Percentiles rank a stretch among this genome's conserved stretches.
These are phyloP conservation scores for Parazoanthus swiftii DNA, from an alignment of 92 coral and sea anemone genomes.

Conservation along the genomic window DNA sequence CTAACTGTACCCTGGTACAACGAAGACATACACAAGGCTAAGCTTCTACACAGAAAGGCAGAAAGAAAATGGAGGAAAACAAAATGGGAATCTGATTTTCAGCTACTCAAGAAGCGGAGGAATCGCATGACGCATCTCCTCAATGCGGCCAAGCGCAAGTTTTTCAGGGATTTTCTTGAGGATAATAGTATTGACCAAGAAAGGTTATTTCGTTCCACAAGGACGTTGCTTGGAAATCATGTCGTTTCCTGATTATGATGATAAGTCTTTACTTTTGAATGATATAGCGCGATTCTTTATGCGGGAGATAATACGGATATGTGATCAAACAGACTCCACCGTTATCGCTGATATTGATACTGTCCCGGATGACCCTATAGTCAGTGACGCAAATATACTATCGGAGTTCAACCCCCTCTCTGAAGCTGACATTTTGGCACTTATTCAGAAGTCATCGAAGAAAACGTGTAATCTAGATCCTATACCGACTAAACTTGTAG, in stretches of 20 bases:
- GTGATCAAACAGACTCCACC: constrained; percentile 2
- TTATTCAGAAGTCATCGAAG: constrained; percentile 25
- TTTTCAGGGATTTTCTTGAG: neutral
- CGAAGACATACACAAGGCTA: too few species aligned
- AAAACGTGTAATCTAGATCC: constrained; percentile 33
- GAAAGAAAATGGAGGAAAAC: too few species aligned
- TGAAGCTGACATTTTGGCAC: constrained; percentile 14
- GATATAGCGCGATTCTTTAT: constrained; percentile 11
- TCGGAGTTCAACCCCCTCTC: constrained; percentile 20
- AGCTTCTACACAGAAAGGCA: too few species aligned
- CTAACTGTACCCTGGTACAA: too few species aligned
- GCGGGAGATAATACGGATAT: constrained; percentile 1
- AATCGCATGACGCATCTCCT: neutral
- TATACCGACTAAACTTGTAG: constrained; percentile 30
- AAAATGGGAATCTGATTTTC: too few species aligned
- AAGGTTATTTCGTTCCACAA: constrained; percentile 28
- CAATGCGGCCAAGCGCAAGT: constrained; percentile 45
- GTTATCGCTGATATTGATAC: constrained; percentile 5
- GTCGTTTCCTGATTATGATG: neutral
- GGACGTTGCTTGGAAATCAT: constrained; percentile 6
- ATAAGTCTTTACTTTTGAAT: neutral
- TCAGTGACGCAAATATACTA: neutral
- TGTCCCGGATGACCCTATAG: constrained; percentile 11
- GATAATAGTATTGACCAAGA: neutral
- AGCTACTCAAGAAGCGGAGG: too few species aligned